Evolutionary conservation across 1,140 invertebrate species (phyloP), one percentile per base, ranked within the genome.

Genomic region (Trigoniulus corallinus): DNA sequence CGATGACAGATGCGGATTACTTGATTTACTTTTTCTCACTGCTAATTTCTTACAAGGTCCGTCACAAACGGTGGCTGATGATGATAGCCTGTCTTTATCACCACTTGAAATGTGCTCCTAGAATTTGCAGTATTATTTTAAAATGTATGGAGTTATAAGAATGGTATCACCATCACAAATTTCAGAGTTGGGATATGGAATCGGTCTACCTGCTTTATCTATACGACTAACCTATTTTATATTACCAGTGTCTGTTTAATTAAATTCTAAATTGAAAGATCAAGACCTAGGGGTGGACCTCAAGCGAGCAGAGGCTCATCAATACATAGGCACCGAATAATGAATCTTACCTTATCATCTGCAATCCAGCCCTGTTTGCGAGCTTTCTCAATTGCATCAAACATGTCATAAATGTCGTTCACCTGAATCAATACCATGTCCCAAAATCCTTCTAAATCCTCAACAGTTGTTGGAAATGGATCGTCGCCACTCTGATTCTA

Each of bases 341-440:
- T 34, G 7, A 34, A 7, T 34, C 29, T 12, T 22, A 25, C 42
- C 18, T 56, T 34, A 25, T 52, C 37, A 2, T 56, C 20, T 15
- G 23, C 37, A 20, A 27, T 55, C 54, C 50, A 53, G 15, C 46
- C 45, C 13, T 53, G 24, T 43, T 56, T 21, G 47, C 24, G 27
- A 21, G 87, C 66, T 18, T 61, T 60, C 22, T 82, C 76, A 41
- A 94, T 76, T 52, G 88, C 82, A 4, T 77, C 68, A 64, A 88
- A 92, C 51, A 85, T 70, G 4, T 77, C 72, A 62, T 88, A 76
- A 18, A 89, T 74, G 66, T 87, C 80, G 27, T 80, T 76, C 4
- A 91, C 79, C 68, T 95, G 92, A 42, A 95, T 74, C 64, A 80
- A 79, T 4, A 96, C 86, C 87, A 96, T 92, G 66, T 95, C 92